A percentile compares a stretch with the other conserved stretches of the same genome.
Evolutionary conservation across 2,888 invertebrate genomes (phyloP).

Genomic region (Periphyllus acericola): DNA sequence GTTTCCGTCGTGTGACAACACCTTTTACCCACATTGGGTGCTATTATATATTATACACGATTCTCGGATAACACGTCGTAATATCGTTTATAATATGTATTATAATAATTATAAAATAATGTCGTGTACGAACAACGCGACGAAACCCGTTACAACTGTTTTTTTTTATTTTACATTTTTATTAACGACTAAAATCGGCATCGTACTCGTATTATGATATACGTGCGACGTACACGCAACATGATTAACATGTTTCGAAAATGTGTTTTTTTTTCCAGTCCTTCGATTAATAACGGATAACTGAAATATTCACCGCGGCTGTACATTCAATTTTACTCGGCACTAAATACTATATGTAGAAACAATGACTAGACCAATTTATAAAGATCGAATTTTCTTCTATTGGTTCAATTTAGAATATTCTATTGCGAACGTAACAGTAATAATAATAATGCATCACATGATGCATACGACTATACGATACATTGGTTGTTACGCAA

Average conservation of each 20-base stretch:
- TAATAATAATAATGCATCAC: no score
- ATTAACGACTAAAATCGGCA: not conserved
- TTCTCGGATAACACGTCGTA: not conserved
- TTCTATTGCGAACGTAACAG: no score
- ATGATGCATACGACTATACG: no score
- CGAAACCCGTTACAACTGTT: not conserved
- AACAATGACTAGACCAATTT: no score
- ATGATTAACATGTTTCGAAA: not conserved
- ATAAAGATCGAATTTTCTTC: no score
- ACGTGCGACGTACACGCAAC: not conserved
- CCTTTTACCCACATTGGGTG: not conserved
- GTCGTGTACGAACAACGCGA: not conserved
- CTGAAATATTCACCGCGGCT: no score
- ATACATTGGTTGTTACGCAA: no score
- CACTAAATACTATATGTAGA: no score
- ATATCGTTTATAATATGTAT: not conserved
- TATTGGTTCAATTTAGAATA: no score
- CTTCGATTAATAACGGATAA: not conserved
- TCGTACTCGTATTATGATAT: not conserved
- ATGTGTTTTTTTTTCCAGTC: not conserved
- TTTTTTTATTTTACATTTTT: not conserved
- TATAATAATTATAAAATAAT: not conserved
- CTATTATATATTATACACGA: not conserved
- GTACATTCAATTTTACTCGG: no score
- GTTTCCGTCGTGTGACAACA: conserved; percentile 49